A percentile compares a stretch with the other conserved stretches of the same genome.
These are phyloP conservation scores for Megastigmus dorsalis DNA, from an alignment of 2,888 invertebrate genomes.

Conservation along the genomic window DNA sequence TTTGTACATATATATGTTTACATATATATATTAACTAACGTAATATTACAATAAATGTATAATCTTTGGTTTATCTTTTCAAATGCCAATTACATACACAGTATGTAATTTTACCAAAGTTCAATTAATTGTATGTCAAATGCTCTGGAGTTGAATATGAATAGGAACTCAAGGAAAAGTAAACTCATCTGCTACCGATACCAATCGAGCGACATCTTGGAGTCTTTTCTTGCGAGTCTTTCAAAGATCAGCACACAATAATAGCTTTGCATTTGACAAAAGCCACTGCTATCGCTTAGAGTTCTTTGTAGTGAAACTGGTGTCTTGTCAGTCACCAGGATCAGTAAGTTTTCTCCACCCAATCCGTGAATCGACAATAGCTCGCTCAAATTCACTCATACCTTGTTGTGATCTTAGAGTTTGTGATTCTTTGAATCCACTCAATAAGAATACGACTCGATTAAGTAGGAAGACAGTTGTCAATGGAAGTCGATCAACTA, in stretches of 20 bases:
- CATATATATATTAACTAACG: slow-evolving; percentile 26
- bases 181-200: slow-evolving; percentile 74
- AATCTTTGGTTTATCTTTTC: slow-evolving; percentile 52
- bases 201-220: slow-evolving; percentile 69
- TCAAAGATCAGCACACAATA: slow-evolving; percentile 48
- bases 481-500: slow-evolving; percentile 45
- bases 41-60: slow-evolving; percentile 45
- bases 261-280: slow-evolving; percentile 54
- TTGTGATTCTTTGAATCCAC: slow-evolving; percentile 37
- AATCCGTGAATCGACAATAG: slow-evolving; percentile 70
- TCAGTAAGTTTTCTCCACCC: slow-evolving; percentile 76
- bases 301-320: slow-evolving; percentile 58
- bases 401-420: slow-evolving; percentile 64
- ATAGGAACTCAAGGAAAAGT: slow-evolving; percentile 52
- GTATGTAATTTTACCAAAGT: slow-evolving; percentile 50
- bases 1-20: slow-evolving; percentile 28
- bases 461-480: slow-evolving; percentile 40
- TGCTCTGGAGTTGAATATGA: slow-evolving; percentile 44
- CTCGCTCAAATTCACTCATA: slow-evolving; percentile 71
- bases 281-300: slow-evolving; percentile 71
- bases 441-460: slow-evolving; percentile 37
- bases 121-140: slow-evolving; percentile 45
- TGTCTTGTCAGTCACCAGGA: slow-evolving; percentile 79
- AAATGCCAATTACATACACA: slow-evolving; percentile 50
- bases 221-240: slow-evolving; percentile 62